A percentile compares a stretch with the other conserved stretches of the same genome.
Evolutionary conservation across 2,113 vertebrate genomes (phyloP).

Genomic region (Amblyornis subalaris): DNA sequence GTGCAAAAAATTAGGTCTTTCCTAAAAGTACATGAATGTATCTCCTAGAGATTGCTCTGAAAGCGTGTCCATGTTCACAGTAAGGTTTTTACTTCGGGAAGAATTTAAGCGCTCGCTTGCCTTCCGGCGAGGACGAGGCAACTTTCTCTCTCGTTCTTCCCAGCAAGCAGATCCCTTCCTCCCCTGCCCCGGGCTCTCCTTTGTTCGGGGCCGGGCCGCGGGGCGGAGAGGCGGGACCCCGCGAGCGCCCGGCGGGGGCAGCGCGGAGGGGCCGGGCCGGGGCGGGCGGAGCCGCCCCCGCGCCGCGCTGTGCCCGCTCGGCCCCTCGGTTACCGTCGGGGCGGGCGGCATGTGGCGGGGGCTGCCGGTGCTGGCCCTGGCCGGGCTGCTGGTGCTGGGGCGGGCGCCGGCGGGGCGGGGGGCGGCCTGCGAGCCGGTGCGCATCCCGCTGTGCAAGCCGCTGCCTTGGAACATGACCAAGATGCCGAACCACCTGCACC

Average conservation of each 20-base stretch:
- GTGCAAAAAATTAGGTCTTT: fast-evolving
- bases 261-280: neutral
- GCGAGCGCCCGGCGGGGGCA: neutral
- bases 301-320: neutral
- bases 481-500: conserved; percentile 99
- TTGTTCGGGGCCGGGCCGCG: neutral
- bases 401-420: conserved; percentile 58
- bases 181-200: neutral
- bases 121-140: neutral
- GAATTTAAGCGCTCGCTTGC: neutral
- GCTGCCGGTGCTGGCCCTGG: neutral
- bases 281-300: neutral
- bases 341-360: neutral
- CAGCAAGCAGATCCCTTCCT: neutral
- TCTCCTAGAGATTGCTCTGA: no score
- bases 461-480: conserved; percentile 99
- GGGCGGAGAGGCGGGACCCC: neutral
- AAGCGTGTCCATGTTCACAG: fast-evolving
- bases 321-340: neutral
- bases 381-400: conserved; percentile 63
- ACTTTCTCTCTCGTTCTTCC: fast-evolving
- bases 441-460: conserved; percentile 90
- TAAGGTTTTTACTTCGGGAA: neutral
- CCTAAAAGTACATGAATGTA: fast-evolving
- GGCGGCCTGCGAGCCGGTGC: conserved; percentile 89